phyloP scores from a whole-genome alignment of 2,888 invertebrate species.

The Eustalomyia histrio region DNA sequence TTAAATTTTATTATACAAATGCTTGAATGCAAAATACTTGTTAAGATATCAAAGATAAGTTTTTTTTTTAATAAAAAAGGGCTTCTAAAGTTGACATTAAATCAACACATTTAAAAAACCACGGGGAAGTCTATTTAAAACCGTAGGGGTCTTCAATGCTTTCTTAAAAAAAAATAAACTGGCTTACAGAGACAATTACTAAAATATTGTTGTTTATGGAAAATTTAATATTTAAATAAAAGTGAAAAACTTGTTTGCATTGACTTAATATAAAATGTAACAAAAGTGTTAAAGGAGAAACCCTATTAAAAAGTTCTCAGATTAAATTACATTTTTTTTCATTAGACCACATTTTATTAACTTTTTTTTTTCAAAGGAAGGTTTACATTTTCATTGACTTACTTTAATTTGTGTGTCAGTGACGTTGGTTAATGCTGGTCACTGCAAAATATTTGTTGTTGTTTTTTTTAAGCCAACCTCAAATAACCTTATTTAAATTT shows the following conservation, averaged over 20 bases:
- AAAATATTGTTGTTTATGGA: slow-evolving; percentile 17
- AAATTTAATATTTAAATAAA: slow-evolving; percentile 20
- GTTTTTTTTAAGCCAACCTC: slow-evolving; percentile 15
- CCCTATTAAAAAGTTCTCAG: slow-evolving; percentile 35
- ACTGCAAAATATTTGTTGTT: neutral
- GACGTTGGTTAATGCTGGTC: neutral
- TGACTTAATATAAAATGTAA: neutral
- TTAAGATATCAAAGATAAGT: slow-evolving; percentile 5
- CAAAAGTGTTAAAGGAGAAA: neutral
- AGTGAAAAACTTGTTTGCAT: slow-evolving; percentile 31
- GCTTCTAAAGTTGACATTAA: slow-evolving; percentile 31
- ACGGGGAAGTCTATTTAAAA: slow-evolving; percentile 40
- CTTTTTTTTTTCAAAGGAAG: neutral
- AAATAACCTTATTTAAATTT: slow-evolving; percentile 25
- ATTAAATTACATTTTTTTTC: slow-evolving; percentile 37
- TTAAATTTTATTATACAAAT: neutral
- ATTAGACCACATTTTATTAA: slow-evolving; percentile 16
- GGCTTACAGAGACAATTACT: neutral
- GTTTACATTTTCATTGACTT: slow-evolving; percentile 35
- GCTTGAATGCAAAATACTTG: neutral
- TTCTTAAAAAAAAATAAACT: neutral
- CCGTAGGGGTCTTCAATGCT: slow-evolving; percentile 6
- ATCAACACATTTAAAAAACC: slow-evolving; percentile 9
- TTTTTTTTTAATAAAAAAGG: slow-evolving; percentile 10
- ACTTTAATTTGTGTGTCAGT: slow-evolving; percentile 6